Percentiles rank a stretch among this genome's conserved stretches.
phyloP scores from a whole-genome alignment of 2,888 invertebrate species.

The Torymus tubicola region DNA sequence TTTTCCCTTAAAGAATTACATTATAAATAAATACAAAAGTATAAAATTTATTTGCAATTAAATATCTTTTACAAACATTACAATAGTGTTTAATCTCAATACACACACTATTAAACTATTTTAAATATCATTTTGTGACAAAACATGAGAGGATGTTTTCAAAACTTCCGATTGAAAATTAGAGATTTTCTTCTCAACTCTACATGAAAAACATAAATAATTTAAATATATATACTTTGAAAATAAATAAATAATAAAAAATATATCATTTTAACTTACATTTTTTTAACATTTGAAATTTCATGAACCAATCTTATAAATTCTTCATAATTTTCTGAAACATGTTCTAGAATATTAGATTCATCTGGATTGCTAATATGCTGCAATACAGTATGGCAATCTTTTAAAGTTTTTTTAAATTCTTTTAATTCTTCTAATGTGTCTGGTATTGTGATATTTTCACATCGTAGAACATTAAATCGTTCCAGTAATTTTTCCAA shows the following conservation, averaged over 20 bases:
- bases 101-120: no score
- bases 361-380: slow-evolving; percentile 38
- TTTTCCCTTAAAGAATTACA: neutral
- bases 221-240: neutral
- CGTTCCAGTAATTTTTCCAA: slow-evolving; percentile 41
- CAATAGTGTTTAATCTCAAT: no score
- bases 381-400: slow-evolving; percentile 39
- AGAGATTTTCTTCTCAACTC: slow-evolving; percentile 45
- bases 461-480: slow-evolving; percentile 53
- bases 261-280: slow-evolving; percentile 37
- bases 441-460: slow-evolving; percentile 51
- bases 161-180: slow-evolving; percentile 47
- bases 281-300: slow-evolving; percentile 48
- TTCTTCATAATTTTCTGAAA: slow-evolving; percentile 38
- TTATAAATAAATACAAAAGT: slow-evolving; percentile 4
- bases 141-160: slow-evolving; percentile 37
- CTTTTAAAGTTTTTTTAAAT: slow-evolving; percentile 44
- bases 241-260: neutral
- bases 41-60: slow-evolving; percentile 9
- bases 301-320: slow-evolving; percentile 42
- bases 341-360: slow-evolving; percentile 38
- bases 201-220: slow-evolving; percentile 33
- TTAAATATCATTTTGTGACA: slow-evolving; percentile 44
- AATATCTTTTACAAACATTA: neutral
- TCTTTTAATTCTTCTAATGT: slow-evolving; percentile 35